These are phyloP conservation scores for Rhynchomys soricoides DNA, from an alignment of 2,113 vertebrate species.

Conservation along the genomic window DNA sequence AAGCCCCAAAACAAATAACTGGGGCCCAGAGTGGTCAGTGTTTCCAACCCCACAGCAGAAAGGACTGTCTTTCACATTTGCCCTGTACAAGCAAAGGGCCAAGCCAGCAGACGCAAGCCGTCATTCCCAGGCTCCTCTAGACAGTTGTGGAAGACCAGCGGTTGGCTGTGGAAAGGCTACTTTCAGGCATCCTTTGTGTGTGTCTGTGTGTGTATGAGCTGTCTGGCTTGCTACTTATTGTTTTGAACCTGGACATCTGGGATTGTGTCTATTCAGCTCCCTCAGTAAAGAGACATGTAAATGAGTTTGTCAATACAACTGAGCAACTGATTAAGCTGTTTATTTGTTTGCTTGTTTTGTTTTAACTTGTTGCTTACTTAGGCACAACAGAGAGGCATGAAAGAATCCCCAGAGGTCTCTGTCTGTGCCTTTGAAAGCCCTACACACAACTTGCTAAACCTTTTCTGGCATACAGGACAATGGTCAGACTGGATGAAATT, in stretches of 20 bases:
- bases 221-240: constrained; percentile 66
- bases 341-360: neutral
- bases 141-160: neutral
- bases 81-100: neutral
- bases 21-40: neutral
- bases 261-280: constrained; percentile 52
- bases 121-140: neutral
- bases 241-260: constrained; percentile 66
- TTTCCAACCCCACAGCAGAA: constrained; percentile 28
- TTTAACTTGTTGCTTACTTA: neutral
- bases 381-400: constrained; percentile 31
- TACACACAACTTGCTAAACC: neutral
- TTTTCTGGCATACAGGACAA: neutral
- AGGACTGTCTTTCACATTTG: neutral
- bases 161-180: neutral
- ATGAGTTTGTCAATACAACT: constrained; percentile 74
- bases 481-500: neutral
- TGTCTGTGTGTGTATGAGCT: constrained; percentile 49
- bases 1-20: neutral
- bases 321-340: constrained; percentile 52
- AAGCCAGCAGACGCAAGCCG: neutral
- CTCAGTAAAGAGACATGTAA: constrained; percentile 62
- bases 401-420: neutral
- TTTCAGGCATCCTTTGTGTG: constrained; percentile 63
- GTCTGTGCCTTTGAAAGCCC: constrained; percentile 36